Conservation (phyloP, 1,140 invertebrate genomes). For the Pentalonia nigronervosa region DNA sequence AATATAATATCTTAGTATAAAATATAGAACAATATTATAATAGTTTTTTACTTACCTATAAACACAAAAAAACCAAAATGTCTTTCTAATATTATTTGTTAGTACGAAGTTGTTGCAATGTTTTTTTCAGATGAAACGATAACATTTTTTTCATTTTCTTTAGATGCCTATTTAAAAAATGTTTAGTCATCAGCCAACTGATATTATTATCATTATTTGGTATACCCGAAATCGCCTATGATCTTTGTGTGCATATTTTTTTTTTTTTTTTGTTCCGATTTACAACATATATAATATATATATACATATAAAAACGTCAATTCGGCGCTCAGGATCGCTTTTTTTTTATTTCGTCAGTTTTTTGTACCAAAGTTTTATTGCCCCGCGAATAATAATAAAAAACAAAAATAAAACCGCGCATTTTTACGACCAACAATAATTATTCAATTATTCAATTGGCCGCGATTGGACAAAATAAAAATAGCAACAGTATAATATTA, state of each 20-base stretch:
- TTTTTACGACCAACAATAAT: constrained; percentile 2
- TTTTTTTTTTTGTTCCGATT: neutral
- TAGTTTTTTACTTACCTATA: too few species aligned
- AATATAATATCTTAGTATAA: too few species aligned
- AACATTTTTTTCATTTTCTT: neutral
- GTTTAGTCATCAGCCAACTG: neutral
- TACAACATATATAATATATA: neutral
- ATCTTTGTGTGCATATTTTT: neutral
- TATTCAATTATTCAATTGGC: neutral
- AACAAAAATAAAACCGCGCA: neutral
- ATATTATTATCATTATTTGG: neutral
- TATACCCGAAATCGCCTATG: neutral
- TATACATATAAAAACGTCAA: neutral
- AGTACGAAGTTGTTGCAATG: too few species aligned
- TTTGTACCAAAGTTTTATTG: neutral
- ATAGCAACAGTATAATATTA: neutral
- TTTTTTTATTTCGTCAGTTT: neutral
- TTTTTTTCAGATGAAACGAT: too few species aligned
- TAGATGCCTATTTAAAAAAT: neutral
- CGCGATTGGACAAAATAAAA: neutral
- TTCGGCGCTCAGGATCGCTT: neutral
- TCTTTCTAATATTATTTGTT: too few species aligned
- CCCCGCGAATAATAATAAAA: neutral
- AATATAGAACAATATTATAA: too few species aligned
- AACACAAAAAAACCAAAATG: too few species aligned